Evolutionary conservation across 37 sponge, comb jelly and placozoan genomes (phyloP).

Genomic region (Spongilla lacustris): DNA sequence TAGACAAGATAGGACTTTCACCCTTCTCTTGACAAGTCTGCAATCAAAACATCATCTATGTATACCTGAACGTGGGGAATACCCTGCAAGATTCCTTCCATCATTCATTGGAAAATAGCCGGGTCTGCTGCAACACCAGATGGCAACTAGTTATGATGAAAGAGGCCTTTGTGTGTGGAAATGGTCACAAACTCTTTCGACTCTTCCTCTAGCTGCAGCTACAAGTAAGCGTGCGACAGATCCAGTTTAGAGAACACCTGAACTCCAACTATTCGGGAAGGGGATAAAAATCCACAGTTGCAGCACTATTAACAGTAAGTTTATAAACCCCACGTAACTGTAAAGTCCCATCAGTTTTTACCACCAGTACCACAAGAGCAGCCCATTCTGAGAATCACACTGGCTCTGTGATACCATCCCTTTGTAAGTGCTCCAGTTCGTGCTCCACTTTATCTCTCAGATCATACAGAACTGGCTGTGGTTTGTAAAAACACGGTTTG

Average conservation of each 20-base stretch:
- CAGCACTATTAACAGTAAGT: conserved; percentile 34
- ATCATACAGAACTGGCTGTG: conserved; percentile 3
- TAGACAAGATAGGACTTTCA: conserved; percentile 5
- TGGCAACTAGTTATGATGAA: conserved; percentile 20
- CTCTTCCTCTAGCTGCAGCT: conserved; percentile 7
- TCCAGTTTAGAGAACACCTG: conserved; percentile 39
- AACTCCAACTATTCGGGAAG: conserved; percentile 43
- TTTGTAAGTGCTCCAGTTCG: conserved; percentile 8
- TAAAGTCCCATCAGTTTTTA: conserved; percentile 18
- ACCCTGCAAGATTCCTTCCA: conserved; percentile 10
- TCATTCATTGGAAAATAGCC: conserved; percentile 17
- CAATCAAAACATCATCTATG: conserved; percentile 17
- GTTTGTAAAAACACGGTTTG: conserved; percentile 9
- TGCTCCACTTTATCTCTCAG: conserved; percentile 16
- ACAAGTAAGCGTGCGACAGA: conserved; percentile 14
- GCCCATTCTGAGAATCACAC: conserved; percentile 41
- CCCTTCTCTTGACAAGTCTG: conserved; percentile 8
- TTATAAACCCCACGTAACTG: conserved; percentile 45
- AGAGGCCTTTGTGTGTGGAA: conserved; percentile 16
- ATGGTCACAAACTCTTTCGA: conserved; percentile 7
- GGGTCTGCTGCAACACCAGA: conserved; percentile 18
- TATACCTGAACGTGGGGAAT: conserved; percentile 10
- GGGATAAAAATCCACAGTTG: conserved; percentile 28
- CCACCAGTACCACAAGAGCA: conserved; percentile 31
- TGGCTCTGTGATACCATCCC: conserved; percentile 18